Evolutionary conservation across 2,888 invertebrate species (phyloP).

Genomic region (Dryobotodes eremita): DNA sequence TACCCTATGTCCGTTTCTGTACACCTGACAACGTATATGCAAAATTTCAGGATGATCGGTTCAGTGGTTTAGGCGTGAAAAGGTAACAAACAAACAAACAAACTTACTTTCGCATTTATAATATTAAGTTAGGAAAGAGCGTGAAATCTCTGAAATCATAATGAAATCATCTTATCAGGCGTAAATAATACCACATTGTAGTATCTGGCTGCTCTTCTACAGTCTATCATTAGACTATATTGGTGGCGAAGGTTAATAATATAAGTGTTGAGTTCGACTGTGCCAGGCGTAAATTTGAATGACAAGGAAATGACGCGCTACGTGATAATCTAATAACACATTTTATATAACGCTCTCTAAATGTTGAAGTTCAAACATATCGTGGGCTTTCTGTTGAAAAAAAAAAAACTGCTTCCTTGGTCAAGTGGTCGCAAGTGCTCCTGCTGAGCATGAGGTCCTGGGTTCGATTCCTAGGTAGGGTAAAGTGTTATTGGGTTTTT

Average conservation of each 20-base stretch:
- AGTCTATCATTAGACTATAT: slow-evolving; percentile 38
- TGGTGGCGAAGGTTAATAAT: slow-evolving; percentile 49
- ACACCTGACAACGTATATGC: too few species aligned
- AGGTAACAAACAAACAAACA: too few species aligned
- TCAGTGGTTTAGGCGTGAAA: too few species aligned
- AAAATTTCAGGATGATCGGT: too few species aligned
- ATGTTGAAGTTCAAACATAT: neutral
- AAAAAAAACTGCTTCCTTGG: neutral
- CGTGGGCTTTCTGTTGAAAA: too few species aligned
- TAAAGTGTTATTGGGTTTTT: too few species aligned
- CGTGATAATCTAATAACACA: neutral
- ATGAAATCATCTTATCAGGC: neutral
- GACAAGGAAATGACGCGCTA: slow-evolving; percentile 10
- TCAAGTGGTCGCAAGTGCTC: too few species aligned
- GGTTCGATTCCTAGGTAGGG: too few species aligned
- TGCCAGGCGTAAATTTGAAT: slow-evolving; percentile 34
- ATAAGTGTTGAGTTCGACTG: slow-evolving; percentile 28
- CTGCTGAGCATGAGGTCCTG: too few species aligned
- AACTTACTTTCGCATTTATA: too few species aligned
- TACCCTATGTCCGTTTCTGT: too few species aligned
- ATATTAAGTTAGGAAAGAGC: too few species aligned
- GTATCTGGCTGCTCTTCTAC: neutral
- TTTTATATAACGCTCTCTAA: neutral
- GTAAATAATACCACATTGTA: slow-evolving; percentile 4
- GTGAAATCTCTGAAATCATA: neutral